Conservation (phyloP, 1,140 invertebrate species). For the Phocides pigmalion region DNA sequence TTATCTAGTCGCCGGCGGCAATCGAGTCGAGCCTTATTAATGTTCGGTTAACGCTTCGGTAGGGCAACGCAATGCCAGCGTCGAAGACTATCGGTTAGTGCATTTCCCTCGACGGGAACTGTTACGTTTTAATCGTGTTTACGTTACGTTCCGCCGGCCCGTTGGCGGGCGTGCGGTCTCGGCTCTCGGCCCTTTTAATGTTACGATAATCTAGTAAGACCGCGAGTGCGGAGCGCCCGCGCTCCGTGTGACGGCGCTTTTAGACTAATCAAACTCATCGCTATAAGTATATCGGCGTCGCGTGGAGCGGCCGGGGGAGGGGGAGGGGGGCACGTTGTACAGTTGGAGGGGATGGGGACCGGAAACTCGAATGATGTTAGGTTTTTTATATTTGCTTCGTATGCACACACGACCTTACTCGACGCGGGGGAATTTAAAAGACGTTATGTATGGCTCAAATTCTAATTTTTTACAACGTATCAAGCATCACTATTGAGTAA, state of each 20-base stretch:
- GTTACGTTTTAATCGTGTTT: slow-evolving; percentile 38
- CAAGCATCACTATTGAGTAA: slow-evolving; percentile 31
- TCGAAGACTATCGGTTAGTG: slow-evolving; percentile 52
- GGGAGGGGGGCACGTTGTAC: slow-evolving; percentile 60
- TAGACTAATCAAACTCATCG: slow-evolving; percentile 22
- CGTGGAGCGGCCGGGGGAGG: slow-evolving; percentile 39
- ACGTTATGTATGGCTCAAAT: slow-evolving; percentile 34
- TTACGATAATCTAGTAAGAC: slow-evolving; percentile 13
- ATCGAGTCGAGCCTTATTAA: slow-evolving; percentile 64
- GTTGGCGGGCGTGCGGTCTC: slow-evolving; percentile 6
- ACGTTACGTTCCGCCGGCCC: slow-evolving; percentile 4
- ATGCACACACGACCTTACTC: slow-evolving; percentile 33
- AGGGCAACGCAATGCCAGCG: slow-evolving; percentile 57
- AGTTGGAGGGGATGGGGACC: slow-evolving; percentile 44
- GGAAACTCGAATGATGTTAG: slow-evolving; percentile 54
- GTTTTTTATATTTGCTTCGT: slow-evolving; percentile 31
- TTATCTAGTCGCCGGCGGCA: slow-evolving; percentile 73
- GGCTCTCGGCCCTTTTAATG: slow-evolving; percentile 7
- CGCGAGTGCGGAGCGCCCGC: slow-evolving; percentile 1
- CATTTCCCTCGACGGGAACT: slow-evolving; percentile 46
- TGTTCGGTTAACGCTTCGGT: slow-evolving; percentile 59
- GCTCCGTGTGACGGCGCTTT: background rate
- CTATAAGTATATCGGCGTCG: slow-evolving; percentile 2
- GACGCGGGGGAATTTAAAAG: slow-evolving; percentile 11
- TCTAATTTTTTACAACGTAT: slow-evolving; percentile 28